These are phyloP conservation scores for Rattus norvegicus DNA, from an alignment of 2,113 vertebrate genomes.

Conservation along the genomic window DNA sequence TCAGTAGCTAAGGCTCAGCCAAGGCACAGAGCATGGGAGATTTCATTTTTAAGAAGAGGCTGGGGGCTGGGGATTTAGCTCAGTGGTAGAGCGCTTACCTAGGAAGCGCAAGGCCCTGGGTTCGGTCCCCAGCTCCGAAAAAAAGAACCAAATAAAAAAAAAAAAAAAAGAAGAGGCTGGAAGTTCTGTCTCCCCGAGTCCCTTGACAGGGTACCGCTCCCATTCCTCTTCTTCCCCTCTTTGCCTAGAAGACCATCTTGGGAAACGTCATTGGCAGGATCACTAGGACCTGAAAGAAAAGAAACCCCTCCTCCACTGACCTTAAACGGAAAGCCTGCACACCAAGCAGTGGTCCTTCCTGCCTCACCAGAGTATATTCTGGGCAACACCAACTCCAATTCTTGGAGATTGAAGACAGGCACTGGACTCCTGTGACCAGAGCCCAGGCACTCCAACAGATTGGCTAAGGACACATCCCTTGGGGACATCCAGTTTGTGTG, in stretches of 20 bases:
- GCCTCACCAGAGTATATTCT: not conserved
- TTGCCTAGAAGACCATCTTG: not conserved
- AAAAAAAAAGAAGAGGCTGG: not conserved
- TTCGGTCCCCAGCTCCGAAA: too few relatives aligned
- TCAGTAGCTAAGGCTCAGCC: not conserved
- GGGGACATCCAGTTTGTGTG: not conserved
- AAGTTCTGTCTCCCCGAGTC: not conserved
- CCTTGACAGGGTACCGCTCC: too few relatives aligned
- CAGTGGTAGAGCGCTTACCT: too few relatives aligned
- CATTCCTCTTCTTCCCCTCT: not conserved
- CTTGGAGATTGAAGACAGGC: not conserved
- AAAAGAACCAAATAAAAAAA: too few relatives aligned
- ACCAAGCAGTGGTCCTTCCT: not conserved
- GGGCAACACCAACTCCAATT: not conserved
- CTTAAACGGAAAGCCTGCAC: not conserved
- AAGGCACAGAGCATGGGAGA: rapidly evolving
- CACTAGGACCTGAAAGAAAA: not conserved
- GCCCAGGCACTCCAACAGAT: not conserved
- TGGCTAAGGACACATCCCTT: not conserved
- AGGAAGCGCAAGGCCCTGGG: too few relatives aligned
- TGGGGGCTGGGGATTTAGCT: too few relatives aligned
- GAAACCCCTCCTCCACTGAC: not conserved
- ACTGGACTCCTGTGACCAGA: not conserved
- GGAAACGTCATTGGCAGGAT: not conserved
- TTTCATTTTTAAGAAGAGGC: not conserved